phyloP scores from a whole-genome alignment of 2,797 vertebrate genomes.

The Eupleurogrammus muticus region DNA sequence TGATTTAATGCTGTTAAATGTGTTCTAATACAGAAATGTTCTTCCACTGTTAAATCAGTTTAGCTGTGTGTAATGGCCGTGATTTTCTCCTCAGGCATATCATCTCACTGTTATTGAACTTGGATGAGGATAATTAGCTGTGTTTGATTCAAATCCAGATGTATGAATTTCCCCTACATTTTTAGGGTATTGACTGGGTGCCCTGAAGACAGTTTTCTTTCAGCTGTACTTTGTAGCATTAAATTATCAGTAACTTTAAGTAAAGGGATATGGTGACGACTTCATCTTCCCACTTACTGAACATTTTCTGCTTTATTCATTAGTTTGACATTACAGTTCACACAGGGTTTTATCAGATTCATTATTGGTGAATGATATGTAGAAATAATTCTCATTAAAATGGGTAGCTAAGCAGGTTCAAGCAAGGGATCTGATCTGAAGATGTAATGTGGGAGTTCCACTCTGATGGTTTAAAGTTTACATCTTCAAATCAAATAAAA shows the following conservation, averaged over 20 bases:
- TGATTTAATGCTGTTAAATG: conserved; percentile 19
- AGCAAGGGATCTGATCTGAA: neutral
- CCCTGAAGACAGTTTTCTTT: conserved; percentile 33
- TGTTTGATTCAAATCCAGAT: conserved; percentile 43
- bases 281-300: conserved; percentile 8
- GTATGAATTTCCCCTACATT: conserved; percentile 38
- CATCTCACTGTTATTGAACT: conserved; percentile 37
- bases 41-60: conserved; percentile 18
- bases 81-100: conserved; percentile 36
- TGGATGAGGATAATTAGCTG: conserved; percentile 51
- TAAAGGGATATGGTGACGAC: conserved; percentile 20
- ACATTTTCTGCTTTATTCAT: conserved; percentile 2
- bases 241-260: conserved; percentile 34
- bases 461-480: neutral
- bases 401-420: neutral
- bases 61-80: conserved; percentile 15
- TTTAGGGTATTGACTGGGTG: conserved; percentile 32
- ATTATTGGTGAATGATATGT: conserved; percentile 1
- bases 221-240: conserved; percentile 2
- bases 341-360: neutral
- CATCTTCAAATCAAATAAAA: too few species aligned
- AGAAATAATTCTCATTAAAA: neutral
- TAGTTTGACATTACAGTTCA: neutral
- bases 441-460: neutral
- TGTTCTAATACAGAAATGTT: conserved; percentile 7